Evolutionary conservation across 2,797 vertebrate genomes (phyloP).

Genomic region (Sebastolobus altivelis): DNA sequence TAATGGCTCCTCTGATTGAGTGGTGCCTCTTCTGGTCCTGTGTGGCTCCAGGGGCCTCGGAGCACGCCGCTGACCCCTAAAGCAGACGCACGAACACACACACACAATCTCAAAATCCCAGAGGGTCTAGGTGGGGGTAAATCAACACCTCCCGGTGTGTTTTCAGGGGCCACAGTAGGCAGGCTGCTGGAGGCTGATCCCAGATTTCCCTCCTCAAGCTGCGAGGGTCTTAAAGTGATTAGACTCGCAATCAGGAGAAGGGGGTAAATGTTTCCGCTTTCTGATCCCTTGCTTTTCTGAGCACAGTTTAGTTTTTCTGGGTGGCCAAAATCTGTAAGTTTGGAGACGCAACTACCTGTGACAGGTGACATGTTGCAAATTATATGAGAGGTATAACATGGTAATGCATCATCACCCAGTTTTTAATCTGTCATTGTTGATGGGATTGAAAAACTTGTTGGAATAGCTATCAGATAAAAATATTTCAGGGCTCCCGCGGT

Average conservation of each 20-base stretch:
- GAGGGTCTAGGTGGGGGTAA: slow-evolving; percentile 73
- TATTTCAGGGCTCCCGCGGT: not conserved
- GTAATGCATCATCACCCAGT: not conserved
- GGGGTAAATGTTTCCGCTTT: slow-evolving; percentile 76
- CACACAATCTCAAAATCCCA: slow-evolving; percentile 55
- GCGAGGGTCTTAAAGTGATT: slow-evolving; percentile 80
- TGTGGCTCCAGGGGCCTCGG: slow-evolving; percentile 57
- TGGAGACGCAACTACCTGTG: slow-evolving; percentile 18
- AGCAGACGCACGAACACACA: slow-evolving; percentile 51
- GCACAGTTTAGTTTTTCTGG: slow-evolving; percentile 66
- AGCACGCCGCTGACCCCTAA: slow-evolving; percentile 64
- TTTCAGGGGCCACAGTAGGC: slow-evolving; percentile 73
- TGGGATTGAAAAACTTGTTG: slow-evolving; percentile 3
- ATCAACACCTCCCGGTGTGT: slow-evolving; percentile 79
- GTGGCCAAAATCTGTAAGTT: slow-evolving; percentile 67
- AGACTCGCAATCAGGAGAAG: slow-evolving; percentile 73
- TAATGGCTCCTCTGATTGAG: slow-evolving; percentile 77
- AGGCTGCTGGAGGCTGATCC: slow-evolving; percentile 75
- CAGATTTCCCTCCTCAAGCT: slow-evolving; percentile 75
- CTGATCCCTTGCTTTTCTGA: slow-evolving; percentile 60
- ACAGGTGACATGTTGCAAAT: slow-evolving; percentile 35
- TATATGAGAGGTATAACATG: not conserved
- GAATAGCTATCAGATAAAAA: slow-evolving; percentile 13
- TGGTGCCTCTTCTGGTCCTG: slow-evolving; percentile 59
- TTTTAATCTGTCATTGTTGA: slow-evolving; percentile 8